Percentiles rank a stretch among this genome's conserved stretches.
Evolutionary conservation across 2,888 invertebrate genomes (phyloP).

Genomic region (Monochamus alternatus): DNA sequence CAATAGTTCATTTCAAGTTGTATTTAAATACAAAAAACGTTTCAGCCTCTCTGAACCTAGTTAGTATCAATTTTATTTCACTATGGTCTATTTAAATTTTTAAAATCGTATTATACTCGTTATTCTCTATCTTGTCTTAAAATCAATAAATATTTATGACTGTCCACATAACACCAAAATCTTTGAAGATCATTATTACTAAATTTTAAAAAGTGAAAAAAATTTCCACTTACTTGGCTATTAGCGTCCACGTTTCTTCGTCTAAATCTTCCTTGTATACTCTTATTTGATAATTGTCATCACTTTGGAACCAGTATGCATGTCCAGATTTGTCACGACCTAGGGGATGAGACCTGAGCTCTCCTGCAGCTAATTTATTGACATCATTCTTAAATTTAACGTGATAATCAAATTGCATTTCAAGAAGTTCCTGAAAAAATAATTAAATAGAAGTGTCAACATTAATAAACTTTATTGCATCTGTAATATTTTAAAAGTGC

Average conservation of each 20-base stretch:
- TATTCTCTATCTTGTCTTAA: too few species aligned
- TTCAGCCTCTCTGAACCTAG: too few species aligned
- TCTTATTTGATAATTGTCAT: slow-evolving; percentile 90
- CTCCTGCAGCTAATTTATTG: slow-evolving; percentile 83
- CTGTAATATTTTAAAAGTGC: neutral
- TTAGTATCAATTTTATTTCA: too few species aligned
- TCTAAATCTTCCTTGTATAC: slow-evolving; percentile 97
- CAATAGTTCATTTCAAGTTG: too few species aligned
- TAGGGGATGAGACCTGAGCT: slow-evolving; percentile 89
- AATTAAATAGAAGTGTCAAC: slow-evolving; percentile 17
- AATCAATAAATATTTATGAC: too few species aligned
- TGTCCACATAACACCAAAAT: too few species aligned
- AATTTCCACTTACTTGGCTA: slow-evolving; percentile 80
- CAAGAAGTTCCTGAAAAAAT: slow-evolving; percentile 83
- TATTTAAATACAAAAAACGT: too few species aligned
- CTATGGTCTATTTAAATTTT: too few species aligned
- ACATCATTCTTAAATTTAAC: slow-evolving; percentile 92
- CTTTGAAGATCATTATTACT: too few species aligned
- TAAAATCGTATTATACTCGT: too few species aligned
- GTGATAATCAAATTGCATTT: slow-evolving; percentile 96
- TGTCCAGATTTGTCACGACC: slow-evolving; percentile 94
- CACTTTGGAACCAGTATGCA: slow-evolving; percentile 95
- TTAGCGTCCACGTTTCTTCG: slow-evolving; percentile 95
- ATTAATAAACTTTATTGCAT: neutral
- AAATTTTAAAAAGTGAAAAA: too few species aligned